phyloP scores from a whole-genome alignment of 2,797 vertebrate species.

The Spea hammondii region DNA sequence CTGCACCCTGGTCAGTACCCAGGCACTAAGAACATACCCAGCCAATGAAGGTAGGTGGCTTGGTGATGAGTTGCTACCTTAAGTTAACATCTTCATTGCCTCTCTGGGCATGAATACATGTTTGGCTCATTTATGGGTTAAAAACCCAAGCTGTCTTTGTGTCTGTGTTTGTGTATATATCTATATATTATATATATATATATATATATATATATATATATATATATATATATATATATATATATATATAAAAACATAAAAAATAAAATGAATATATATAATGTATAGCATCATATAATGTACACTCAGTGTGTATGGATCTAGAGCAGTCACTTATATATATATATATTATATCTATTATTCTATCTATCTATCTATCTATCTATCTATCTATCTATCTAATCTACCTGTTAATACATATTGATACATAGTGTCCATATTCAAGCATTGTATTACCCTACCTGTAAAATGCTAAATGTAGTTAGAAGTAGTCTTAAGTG shows the following conservation, averaged over 20 bases:
- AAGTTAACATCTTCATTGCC: neutral
- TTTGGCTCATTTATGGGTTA: neutral
- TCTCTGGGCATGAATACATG: neutral
- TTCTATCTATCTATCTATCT: conserved; percentile 3
- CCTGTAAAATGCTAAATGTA: no score
- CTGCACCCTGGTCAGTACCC: conserved; percentile 25
- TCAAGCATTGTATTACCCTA: no score
- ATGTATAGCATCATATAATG: no score
- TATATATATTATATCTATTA: conserved; percentile 17
- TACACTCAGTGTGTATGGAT: no score
- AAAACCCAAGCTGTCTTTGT: neutral
- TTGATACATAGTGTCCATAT: no score
- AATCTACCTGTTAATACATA: neutral
- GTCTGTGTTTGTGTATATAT: neutral
- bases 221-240: conserved; percentile 21
- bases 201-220: conserved; percentile 14
- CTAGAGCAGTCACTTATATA: neutral
- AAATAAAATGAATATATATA: no score
- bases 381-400: neutral
- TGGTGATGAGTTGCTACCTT: neutral
- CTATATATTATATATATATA: neutral
- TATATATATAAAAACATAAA: no score
- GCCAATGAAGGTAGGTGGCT: conserved; percentile 49
- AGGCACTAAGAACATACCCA: conserved; percentile 46
- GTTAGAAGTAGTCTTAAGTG: no score